A percentile compares a stretch with the other conserved stretches of the same genome.
phyloP scores from a whole-genome alignment of 1,140 invertebrate species.

The Cotesia vestalis region DNA sequence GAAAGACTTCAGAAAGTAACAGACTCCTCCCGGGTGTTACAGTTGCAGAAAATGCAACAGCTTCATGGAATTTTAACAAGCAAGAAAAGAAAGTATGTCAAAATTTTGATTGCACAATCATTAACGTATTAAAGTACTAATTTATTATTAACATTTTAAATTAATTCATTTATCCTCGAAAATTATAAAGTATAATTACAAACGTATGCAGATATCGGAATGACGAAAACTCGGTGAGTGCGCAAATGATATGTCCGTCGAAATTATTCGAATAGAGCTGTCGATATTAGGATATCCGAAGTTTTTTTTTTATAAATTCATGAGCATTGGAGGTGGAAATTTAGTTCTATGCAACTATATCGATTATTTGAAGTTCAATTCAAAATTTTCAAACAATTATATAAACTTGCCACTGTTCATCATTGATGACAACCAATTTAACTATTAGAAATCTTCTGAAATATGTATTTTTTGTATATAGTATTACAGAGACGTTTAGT shows the following conservation, averaged over 20 bases:
- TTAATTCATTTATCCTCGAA: constrained; percentile 10
- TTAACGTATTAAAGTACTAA: background rate
- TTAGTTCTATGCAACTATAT: too few species aligned
- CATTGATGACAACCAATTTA: too few species aligned
- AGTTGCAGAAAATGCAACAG: constrained; percentile 71
- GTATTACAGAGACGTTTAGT: too few species aligned
- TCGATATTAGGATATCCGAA: too few species aligned
- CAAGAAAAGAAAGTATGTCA: constrained; percentile 70
- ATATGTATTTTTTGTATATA: too few species aligned
- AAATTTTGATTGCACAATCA: constrained; percentile 20
- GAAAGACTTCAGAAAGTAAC: constrained; percentile 67
- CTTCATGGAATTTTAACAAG: constrained; percentile 70
- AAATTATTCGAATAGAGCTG: too few species aligned
- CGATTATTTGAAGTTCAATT: too few species aligned
- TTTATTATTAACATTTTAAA: background rate
- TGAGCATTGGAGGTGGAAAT: too few species aligned
- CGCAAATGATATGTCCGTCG: background rate
- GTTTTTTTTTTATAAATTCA: too few species aligned
- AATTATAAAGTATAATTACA: background rate
- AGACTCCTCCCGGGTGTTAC: constrained; percentile 67
- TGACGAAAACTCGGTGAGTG: background rate
- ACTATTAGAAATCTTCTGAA: too few species aligned
- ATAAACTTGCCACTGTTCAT: too few species aligned
- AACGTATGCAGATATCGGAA: constrained; percentile 36
- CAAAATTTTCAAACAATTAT: too few species aligned